Evolutionary conservation across 2,888 invertebrate species (phyloP), one percentile per base, ranked within the genome.

Genomic region (Tubulanus polymorphus): DNA sequence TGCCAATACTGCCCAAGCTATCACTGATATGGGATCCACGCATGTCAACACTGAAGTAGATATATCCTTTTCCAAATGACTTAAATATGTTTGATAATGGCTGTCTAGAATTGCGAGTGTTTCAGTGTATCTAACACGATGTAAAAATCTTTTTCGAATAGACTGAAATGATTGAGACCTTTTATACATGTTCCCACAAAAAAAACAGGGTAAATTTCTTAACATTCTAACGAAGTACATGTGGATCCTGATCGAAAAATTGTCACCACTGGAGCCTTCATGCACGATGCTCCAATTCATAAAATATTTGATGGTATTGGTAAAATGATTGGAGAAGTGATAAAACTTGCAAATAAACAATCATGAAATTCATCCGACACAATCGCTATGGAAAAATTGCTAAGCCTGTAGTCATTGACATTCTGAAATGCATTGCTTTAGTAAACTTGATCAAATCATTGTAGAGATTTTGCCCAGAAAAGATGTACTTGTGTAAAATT

Each of bases 241-340:
- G 70, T 79, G 30, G 83, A 84, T 68, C 70, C 70, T 18, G 73
- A 76, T n/a, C 80, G 82, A 68, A 78, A 80, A 49, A 71, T 84
- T 23, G 81, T 82, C 8, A 82, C 83, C 12, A 81, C 83, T n/a
- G 84, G 84, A 3, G 84, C 84, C 1, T 85, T 80, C 73, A 81
- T 85, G 81, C 83, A 81, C 62, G 75, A 81, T 35, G 83, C 77
- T 8, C 65, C 80, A 0, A 79, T 80, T 53, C 79, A 80, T 57
- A 80, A 83, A 55, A 71, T 84, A 47, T 81, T 81, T 62, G 81
- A 81, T 53, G 83, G 83, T 3, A 80, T 84, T 56, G 83, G 84
- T 1, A 76, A 76, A 37, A 79, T 84, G 80, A 74, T 83, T 25
- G 57, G 64, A 37, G 68, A 68, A 29, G 68, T 80, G 5, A 54